Conservation (phyloP, 2,113 vertebrate genomes). For the Bucco capensis region DNA sequence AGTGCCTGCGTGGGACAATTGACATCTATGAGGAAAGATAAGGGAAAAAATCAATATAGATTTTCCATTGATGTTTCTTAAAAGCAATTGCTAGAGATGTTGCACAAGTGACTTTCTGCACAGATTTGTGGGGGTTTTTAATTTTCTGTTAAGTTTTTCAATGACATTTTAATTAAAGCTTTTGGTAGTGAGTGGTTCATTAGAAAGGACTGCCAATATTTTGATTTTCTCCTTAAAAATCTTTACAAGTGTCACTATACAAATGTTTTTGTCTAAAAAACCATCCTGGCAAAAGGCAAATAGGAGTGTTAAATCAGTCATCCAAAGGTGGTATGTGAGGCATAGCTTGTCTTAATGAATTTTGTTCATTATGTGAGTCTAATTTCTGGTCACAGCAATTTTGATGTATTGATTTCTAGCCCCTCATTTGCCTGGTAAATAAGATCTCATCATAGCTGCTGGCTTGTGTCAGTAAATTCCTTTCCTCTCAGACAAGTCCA, state of each 20-base stretch:
- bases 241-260: neutral
- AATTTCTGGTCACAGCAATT: neutral
- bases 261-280: neutral
- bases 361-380: neutral
- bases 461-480: neutral
- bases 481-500: constrained; percentile 7
- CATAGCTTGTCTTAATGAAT: neutral
- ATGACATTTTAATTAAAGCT: neutral
- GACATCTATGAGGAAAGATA: neutral
- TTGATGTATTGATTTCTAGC: neutral
- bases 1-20: neutral
- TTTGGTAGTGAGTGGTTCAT: neutral
- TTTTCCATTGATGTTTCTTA: neutral
- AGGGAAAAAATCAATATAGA: neutral
- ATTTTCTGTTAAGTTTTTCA: neutral
- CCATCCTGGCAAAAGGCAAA: neutral
- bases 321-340: neutral
- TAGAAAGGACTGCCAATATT: neutral
- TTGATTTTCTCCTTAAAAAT: neutral
- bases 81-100: neutral
- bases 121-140: neutral
- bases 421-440: neutral
- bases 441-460: constrained; percentile 1
- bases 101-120: neutral
- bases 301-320: neutral